phyloP scores from a whole-genome alignment of 2,113 vertebrate genomes.

The Oenanthe melanoleuca region DNA sequence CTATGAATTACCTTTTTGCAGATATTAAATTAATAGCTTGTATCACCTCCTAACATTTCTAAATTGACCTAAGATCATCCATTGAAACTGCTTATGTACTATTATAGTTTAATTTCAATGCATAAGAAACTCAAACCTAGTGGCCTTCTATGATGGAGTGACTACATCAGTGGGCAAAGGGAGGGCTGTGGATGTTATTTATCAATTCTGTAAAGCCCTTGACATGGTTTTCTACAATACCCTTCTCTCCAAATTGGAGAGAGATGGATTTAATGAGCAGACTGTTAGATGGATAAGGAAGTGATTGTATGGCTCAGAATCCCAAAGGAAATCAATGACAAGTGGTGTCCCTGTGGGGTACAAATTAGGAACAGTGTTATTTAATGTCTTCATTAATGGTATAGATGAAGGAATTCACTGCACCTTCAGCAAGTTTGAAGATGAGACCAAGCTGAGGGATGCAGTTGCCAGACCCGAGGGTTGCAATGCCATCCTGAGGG shows the following conservation, averaged over 20 bases:
- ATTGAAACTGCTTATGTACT: background rate
- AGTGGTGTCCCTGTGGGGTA: fast-evolving
- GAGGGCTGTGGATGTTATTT: background rate
- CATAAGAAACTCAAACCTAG: background rate
- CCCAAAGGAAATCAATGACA: background rate
- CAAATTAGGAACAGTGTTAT: background rate
- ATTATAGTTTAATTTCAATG: background rate
- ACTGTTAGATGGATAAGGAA: background rate
- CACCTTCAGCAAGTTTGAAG: background rate
- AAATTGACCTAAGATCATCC: background rate
- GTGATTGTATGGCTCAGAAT: background rate
- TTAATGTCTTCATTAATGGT: background rate
- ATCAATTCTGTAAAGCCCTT: background rate
- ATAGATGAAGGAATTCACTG: background rate
- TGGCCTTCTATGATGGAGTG: background rate
- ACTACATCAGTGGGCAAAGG: background rate
- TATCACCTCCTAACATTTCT: background rate
- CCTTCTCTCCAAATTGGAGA: background rate
- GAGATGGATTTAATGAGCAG: background rate
- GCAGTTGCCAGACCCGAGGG: background rate
- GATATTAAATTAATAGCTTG: background rate
- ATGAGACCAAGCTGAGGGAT: background rate
- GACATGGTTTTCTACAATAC: fast-evolving
- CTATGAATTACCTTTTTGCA: background rate
- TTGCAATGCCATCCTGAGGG: background rate